A percentile compares a stretch with the other conserved stretches of the same genome.
Conservation (phyloP, 2,113 vertebrate genomes). For the Rhabdomys dilectus region DNA sequence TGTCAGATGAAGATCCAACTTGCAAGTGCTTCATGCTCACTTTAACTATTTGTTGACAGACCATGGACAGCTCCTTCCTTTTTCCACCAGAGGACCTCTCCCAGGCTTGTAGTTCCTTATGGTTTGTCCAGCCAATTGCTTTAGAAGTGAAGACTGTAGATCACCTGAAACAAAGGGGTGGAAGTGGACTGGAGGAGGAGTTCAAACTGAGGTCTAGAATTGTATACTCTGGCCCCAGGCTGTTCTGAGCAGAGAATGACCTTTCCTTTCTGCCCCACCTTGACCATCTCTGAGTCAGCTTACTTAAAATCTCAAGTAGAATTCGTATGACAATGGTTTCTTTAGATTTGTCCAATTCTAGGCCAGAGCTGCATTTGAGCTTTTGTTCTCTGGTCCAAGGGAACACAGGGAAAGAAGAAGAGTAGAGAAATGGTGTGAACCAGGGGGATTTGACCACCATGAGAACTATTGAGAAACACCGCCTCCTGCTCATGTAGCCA, state of each 20-base stretch:
- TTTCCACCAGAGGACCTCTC: constrained; percentile 62
- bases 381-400: not conserved
- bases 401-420: not conserved
- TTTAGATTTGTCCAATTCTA: not conserved
- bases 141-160: not conserved
- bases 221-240: not conserved
- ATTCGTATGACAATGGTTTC: not conserved
- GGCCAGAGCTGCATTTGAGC: not conserved
- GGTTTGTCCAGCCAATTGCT: constrained; percentile 15
- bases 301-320: not conserved
- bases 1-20: constrained; percentile 21
- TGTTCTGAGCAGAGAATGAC: not conserved
- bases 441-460: not conserved
- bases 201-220: not conserved
- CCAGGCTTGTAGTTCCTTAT: constrained; percentile 44
- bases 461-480: not conserved
- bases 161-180: not conserved
- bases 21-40: constrained; percentile 40
- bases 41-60: constrained; percentile 73
- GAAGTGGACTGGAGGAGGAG: not conserved
- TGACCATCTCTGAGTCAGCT: not conserved
- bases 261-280: not conserved
- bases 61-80: constrained; percentile 77
- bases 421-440: not conserved
- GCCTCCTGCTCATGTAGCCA: too few species aligned